These are phyloP conservation scores for Nymphalis c-album DNA, from an alignment of 2,888 invertebrate species.

Conservation along the genomic window DNA sequence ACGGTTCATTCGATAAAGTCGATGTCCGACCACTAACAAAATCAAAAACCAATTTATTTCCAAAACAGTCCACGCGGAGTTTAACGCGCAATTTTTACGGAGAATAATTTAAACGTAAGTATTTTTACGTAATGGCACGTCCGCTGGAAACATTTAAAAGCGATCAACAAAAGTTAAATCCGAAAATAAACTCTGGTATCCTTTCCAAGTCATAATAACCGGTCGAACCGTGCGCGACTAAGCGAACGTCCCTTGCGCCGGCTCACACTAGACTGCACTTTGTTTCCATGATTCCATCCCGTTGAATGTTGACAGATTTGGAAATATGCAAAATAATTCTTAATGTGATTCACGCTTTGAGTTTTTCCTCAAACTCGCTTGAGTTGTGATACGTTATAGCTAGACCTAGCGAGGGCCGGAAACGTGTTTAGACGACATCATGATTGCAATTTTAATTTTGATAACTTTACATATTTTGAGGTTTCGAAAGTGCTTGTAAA, in stretches of 20 bases:
- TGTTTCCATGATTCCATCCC: slow-evolving; percentile 5
- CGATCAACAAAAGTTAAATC: slow-evolving; percentile 60
- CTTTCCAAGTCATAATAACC: slow-evolving; percentile 56
- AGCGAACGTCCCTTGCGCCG: slow-evolving; percentile 55
- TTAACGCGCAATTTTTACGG: not conserved
- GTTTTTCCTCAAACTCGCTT: slow-evolving; percentile 3
- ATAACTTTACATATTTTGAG: too few relatives aligned
- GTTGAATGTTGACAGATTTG: slow-evolving; percentile 20
- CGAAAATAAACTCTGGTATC: slow-evolving; percentile 68
- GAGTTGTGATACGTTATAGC: not conserved
- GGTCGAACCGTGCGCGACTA: slow-evolving; percentile 43
- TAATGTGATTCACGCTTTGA: slow-evolving; percentile 7
- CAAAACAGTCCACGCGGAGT: not conserved
- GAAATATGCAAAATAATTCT: slow-evolving; percentile 13
- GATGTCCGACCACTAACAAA: slow-evolving; percentile 1
- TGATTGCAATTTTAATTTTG: too few relatives aligned
- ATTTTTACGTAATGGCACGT: slow-evolving; percentile 62
- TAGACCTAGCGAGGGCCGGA: not conserved
- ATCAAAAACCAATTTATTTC: slow-evolving; percentile 16
- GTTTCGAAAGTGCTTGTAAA: too few relatives aligned
- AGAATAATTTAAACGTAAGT: slow-evolving; percentile 1
- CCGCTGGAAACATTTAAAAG: slow-evolving; percentile 56
- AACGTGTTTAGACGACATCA: too few relatives aligned
- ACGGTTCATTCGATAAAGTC: slow-evolving; percentile 19
- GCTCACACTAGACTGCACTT: slow-evolving; percentile 58